Evolutionary conservation across 92 coral and sea anemone species (phyloP).

Genomic region (Parazoanthus darwini): DNA sequence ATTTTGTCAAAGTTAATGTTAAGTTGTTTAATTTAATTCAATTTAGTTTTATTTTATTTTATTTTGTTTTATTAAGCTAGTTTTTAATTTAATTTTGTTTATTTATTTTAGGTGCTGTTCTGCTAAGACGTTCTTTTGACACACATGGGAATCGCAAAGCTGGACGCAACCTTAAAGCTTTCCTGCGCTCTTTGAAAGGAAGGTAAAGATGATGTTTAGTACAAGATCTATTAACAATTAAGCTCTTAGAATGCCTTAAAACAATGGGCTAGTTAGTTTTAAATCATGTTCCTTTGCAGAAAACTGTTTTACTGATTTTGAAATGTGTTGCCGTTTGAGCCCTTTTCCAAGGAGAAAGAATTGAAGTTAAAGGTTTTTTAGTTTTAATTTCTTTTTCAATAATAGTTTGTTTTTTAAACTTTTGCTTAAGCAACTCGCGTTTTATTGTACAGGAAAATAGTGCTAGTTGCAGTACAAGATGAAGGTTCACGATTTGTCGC

Average conservation of each 20-base stretch:
- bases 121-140: constrained; percentile 28
- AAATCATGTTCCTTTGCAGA: background rate
- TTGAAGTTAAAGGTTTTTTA: no score
- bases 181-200: constrained; percentile 25
- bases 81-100: no score
- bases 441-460: constrained; percentile 21
- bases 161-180: constrained; percentile 29
- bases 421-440: background rate
- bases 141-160: constrained; percentile 15
- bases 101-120: background rate
- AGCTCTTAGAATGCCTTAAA: no score
- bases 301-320: no score
- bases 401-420: background rate
- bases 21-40: background rate
- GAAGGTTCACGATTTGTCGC: constrained; percentile 27
- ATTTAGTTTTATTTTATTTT: no score
- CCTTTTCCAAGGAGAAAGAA: no score
- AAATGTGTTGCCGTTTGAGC: no score
- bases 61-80: no score
- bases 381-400: background rate
- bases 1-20: background rate
- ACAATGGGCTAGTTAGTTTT: background rate
- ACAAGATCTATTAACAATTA: background rate
- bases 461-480: constrained; percentile 30
- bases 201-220: background rate